These are phyloP conservation scores for Montipora cactus DNA, from an alignment of 64 coral and sea anemone species.

Conservation along the genomic window DNA sequence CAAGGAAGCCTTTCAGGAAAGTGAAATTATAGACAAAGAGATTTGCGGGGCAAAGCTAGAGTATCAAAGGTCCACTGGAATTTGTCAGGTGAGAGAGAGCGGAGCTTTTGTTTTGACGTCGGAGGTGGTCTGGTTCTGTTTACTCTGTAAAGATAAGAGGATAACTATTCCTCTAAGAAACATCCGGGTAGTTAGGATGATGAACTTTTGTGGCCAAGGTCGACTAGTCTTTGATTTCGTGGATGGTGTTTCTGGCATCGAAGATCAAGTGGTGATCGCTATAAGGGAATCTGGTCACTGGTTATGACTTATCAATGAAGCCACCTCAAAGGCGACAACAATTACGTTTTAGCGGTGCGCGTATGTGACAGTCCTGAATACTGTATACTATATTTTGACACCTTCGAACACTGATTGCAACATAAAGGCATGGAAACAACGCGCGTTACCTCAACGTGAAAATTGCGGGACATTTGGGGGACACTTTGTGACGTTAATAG, in stretches of 20 bases:
- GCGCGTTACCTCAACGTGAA: too few relatives aligned
- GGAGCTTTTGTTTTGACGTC: slow-evolving; percentile 6
- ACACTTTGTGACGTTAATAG: too few relatives aligned
- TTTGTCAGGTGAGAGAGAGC: neutral
- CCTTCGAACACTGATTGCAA: too few relatives aligned
- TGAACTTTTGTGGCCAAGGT: too few relatives aligned
- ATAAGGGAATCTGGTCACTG: neutral
- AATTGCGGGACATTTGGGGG: too few relatives aligned
- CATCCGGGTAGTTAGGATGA: neutral
- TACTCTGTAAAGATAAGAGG: neutral
- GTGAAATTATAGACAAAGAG: neutral
- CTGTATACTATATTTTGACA: too few relatives aligned
- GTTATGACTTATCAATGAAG: too few relatives aligned
- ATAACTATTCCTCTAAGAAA: neutral
- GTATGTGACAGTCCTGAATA: too few relatives aligned
- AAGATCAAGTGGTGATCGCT: neutral
- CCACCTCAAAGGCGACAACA: too few relatives aligned
- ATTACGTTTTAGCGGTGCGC: too few relatives aligned
- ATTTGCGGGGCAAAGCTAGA: neutral
- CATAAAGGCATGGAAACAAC: too few relatives aligned
- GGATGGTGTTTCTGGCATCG: neutral
- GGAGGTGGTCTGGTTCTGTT: neutral
- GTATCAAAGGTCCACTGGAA: neutral
- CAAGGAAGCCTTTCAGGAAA: neutral
- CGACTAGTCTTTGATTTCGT: neutral